Base-by-base conservation (phyloP, 1,140 invertebrate genomes). In the Dryas iulia region DNA sequence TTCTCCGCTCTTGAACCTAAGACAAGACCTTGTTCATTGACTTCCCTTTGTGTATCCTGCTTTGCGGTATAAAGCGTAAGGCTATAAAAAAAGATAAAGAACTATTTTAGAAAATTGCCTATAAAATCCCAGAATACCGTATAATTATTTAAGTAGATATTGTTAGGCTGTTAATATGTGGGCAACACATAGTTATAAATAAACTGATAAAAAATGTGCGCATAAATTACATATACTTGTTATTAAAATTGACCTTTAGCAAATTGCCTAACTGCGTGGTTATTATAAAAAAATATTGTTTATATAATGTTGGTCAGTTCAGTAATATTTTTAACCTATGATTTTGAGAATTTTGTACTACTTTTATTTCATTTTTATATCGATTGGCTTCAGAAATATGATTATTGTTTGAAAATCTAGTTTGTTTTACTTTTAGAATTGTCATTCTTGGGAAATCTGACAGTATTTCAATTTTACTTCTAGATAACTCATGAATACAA, bases 251-350 rank as follows among this genome's bases (percentile, higher is more conserved):
- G 39, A 47, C 39, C 39, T 47, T 47, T 47, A 47, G 0, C 39
- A 47, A 10, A 47, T 47, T 47, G 14, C 39, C 39, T 47, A 47
- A 47, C 35, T 10, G 39, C 21, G 39, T 47, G 39, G 21, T 21
- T 47, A 47, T 47, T 47, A 21, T 21, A 47, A 47, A 47, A 35
- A 14, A 39, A 33, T n/a, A 52, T n/a, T 18, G 39, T 52, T 6
- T 4, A 52, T n/a, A 52, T 52, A n/a, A 18, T 52, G 4, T 52
- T 65, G 57, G 31, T 57, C 30, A 65, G 54, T 58, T 35, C 57
- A 39, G 31, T 57, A 33, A 23, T n/a, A n/a, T 28, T 28, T 28
- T 28, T 28, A 6, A 28, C 26, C 26, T 28, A n/a, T n/a, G n/a
- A n/a, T n/a, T n/a, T n/a, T n/a, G n/a, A n/a, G n/a, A n/a, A n/a